Base-by-base conservation (phyloP, 2,888 invertebrate genomes). In the Melieria omissa region DNA sequence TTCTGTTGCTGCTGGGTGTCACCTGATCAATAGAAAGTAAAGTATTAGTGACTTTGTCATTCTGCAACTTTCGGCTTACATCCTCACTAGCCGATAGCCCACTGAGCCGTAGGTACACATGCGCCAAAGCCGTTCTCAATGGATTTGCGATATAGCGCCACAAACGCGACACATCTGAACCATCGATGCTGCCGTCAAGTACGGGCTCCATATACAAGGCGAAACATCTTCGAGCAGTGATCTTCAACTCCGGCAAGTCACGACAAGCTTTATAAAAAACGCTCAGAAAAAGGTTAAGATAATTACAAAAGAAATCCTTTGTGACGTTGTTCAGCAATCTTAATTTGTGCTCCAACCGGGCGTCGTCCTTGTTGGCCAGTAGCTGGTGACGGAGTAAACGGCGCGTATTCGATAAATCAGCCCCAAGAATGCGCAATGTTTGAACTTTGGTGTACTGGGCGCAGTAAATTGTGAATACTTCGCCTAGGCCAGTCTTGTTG, bases 221-320 rank as follows among this genome's bases (percentile, higher is more conserved):
- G 81, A 95, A 96, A 85, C 92, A 92, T 58, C 91, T 88, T 78
- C 90, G 89, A n/a, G 95, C 93, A 89, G 95, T 92, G 81, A 95
- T 91, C 75, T 91, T 90, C 68, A 97, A 88, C 86, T 97, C 97
- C 42, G 92, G 92, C 64, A 97, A 86, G 89, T 96, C 95, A 41
- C 96, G 89, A 86, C 96, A 96, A 45, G 92, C 93, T 80, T 93
- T 89, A 81, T 93, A 93, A 86, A 95, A 97, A 52, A 96, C 93
- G 77, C 93, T 93, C 5, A 97, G 88, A 83, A 96, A 93, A 62
- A 95, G 90, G 85, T 92, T 93, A 65, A 96, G 87, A 87, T 95
- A 97, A 87, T 92, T 93, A 62, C 88, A 89, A 85, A 94, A 97
- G 81, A 96, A 90, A 4, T 86, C 86, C 0, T 74, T 66, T 0